Base-by-base conservation (phyloP, 2,113 vertebrate species). In the Halcyon malimbica region DNA sequence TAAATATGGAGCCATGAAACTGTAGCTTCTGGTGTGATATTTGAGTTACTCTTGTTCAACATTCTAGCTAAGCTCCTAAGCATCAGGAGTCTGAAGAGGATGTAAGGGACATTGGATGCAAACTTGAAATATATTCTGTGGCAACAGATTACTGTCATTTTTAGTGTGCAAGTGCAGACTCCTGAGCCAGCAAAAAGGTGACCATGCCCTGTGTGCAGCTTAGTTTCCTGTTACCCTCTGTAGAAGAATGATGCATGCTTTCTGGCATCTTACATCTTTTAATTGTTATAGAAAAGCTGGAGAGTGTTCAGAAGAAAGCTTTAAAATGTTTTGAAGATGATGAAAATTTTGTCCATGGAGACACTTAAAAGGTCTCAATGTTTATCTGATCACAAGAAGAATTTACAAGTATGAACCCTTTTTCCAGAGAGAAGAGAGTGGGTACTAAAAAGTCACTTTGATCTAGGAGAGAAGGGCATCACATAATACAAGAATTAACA, bases 301-400 rank as follows among this genome's bases (percentile, higher is more conserved):
- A 80, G 19, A 46, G 1, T 41, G 23, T 88, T 94, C 84, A 83
- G 62, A 77, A 70, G 35, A 76, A 87, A 60, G 8, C 7, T 79
- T 64, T 46, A 94, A 51, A 69, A 73, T 20, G 9, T 73, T 90
- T 88, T 80, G 35, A 91, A 87, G 39, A 65, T 56, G 6, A 57
- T 76, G 51, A 83, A 59, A 33, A 42, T 60, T 68, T 77, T 88
- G 54, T 90, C 50, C 53, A 11, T 37, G 31, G 59, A 74, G 50
- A 59, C 15, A 83, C 28, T 89, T 93, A n/a, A 73, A 82, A 85
- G 4, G 5, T 71, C 24, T 92, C 54, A 50, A 28, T 83, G 16
- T 50, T 91, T 91, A 80, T 94, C 41, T 81, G 83, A 92, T 93
- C 59, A 73, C 31, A 74, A 84, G 20, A 94, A 53, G 62, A 91